Conservation (phyloP, 2,113 vertebrate genomes). For the Halichoeres trimaculatus region DNA sequence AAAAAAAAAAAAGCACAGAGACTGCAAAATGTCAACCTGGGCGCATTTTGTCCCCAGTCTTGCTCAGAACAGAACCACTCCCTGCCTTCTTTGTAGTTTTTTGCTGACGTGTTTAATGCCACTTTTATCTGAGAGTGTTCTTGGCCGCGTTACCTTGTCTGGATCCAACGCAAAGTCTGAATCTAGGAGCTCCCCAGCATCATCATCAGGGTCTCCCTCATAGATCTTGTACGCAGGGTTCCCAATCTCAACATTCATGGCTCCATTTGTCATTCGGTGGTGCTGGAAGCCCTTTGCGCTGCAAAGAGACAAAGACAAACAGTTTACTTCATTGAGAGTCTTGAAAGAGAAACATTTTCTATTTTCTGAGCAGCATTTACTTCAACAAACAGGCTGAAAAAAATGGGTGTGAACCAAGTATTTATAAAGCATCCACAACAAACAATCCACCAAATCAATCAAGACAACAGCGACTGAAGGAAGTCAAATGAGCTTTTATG, state of each 20-base stretch:
- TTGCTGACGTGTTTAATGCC: too few relatives aligned
- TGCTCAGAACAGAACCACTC: too few relatives aligned
- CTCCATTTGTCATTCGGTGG: constrained; percentile 96
- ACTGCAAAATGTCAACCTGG: neutral
- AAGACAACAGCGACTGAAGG: constrained; percentile 53
- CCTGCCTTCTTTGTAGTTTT: too few relatives aligned
- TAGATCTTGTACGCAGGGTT: constrained; percentile 99
- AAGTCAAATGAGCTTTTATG: constrained; percentile 69
- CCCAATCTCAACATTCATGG: constrained; percentile 98
- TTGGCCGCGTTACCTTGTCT: constrained; percentile 86
- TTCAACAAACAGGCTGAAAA: constrained; percentile 39
- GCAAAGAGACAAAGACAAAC: constrained; percentile 47
- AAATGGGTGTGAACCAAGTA: constrained; percentile 44
- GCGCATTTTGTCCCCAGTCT: too few relatives aligned
- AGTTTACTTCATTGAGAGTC: neutral
- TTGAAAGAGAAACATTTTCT: neutral
- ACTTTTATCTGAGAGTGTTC: neutral
- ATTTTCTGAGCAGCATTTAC: constrained; percentile 21
- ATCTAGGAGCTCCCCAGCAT: constrained; percentile 94
- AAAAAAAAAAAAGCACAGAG: too few relatives aligned
- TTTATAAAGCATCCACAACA: constrained; percentile 50
- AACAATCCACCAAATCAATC: constrained; percentile 56
- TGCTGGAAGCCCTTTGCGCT: constrained; percentile 98
- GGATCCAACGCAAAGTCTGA: constrained; percentile 95
- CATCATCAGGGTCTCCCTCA: constrained; percentile 93